phyloP scores from a whole-genome alignment of 2,888 invertebrate species.

The Neoaliturus tenellus region DNA sequence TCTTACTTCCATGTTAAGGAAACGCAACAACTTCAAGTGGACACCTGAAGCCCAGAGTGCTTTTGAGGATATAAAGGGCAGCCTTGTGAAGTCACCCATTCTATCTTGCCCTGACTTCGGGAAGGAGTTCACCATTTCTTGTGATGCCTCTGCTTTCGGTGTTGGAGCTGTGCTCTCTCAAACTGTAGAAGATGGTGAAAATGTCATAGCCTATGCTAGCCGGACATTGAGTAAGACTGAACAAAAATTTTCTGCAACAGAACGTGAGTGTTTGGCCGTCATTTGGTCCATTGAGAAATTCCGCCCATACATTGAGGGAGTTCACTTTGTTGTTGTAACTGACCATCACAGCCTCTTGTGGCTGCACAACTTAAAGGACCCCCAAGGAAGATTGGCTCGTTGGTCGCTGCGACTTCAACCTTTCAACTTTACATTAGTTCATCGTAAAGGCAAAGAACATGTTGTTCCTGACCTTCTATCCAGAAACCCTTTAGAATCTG shows the following conservation, averaged over 20 bases:
- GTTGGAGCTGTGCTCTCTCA: conserved; percentile 63
- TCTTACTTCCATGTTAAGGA: conserved; percentile 61
- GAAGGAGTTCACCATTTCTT: conserved; percentile 55
- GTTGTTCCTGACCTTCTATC: background rate
- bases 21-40: conserved; percentile 57
- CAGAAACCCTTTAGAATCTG: background rate
- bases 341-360: conserved; percentile 65
- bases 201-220: conserved; percentile 65
- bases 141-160: conserved; percentile 59
- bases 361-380: conserved; percentile 64
- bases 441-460: background rate
- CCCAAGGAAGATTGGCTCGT: conserved; percentile 59
- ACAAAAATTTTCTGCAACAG: conserved; percentile 63
- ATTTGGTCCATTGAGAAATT: conserved; percentile 64
- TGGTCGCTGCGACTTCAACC: conserved; percentile 62
- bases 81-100: conserved; percentile 55
- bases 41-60: conserved; percentile 30
- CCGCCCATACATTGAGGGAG: conserved; percentile 65
- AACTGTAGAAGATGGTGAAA: conserved; percentile 59
- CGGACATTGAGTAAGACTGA: conserved; percentile 61
- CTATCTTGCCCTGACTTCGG: conserved; percentile 60
- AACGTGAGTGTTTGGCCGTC: conserved; percentile 65
- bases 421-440: conserved; percentile 56
- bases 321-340: conserved; percentile 31
- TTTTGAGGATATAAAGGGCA: conserved; percentile 25